Evolutionary conservation across 2,888 invertebrate species (phyloP).

Genomic region (Megamerina dolium): DNA sequence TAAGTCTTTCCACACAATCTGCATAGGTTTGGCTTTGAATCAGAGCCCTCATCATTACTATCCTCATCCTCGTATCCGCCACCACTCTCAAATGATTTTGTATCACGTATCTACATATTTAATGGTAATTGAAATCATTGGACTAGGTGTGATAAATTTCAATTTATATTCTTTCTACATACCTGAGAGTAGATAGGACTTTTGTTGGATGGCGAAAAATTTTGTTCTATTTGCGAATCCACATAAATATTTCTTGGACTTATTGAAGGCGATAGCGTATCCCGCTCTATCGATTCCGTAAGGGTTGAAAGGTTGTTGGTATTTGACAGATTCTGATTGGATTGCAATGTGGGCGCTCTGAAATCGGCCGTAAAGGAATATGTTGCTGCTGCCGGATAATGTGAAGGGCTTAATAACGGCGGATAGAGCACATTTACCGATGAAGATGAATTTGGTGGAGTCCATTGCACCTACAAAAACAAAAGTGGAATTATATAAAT

Average conservation of each 20-base stretch:
- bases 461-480: conserved; percentile 62
- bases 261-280: conserved; percentile 38
- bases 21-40: conserved; percentile 81
- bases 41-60: conserved; percentile 47
- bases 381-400: conserved; percentile 64
- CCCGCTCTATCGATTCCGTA: conserved; percentile 30
- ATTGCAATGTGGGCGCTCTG: conserved; percentile 52
- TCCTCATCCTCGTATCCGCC: conserved; percentile 64
- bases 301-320: conserved; percentile 52
- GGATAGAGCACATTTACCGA: conserved; percentile 62
- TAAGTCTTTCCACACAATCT: conserved; percentile 95
- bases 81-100: conserved; percentile 43
- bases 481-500: not conserved
- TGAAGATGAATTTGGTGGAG: conserved; percentile 58
- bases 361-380: conserved; percentile 82
- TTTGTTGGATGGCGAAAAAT: conserved; percentile 43
- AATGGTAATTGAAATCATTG: conserved; percentile 1
- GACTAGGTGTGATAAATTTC: too few species aligned
- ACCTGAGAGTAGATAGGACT: conserved; percentile 40
- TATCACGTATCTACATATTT: conserved; percentile 28
- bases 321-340: conserved; percentile 34
- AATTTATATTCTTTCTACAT: too few species aligned
- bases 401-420: conserved; percentile 60
- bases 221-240: conserved; percentile 30
- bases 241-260: conserved; percentile 48